phyloP scores from a whole-genome alignment of 2,113 vertebrate species.

The Thunnus maccoyii region DNA sequence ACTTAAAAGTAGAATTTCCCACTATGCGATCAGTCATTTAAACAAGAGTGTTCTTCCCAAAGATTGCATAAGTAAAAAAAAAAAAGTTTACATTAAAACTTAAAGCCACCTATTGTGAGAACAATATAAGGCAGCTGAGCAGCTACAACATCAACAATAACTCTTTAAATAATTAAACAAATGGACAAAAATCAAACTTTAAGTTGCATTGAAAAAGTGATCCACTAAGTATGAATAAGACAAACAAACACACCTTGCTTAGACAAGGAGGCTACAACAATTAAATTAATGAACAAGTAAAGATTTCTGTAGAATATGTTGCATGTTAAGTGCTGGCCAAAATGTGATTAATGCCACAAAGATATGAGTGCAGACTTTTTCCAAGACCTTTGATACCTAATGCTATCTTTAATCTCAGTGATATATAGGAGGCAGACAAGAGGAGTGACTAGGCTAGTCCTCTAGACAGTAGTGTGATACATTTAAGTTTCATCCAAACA shows the following conservation, averaged over 20 bases:
- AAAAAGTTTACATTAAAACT: slow-evolving; percentile 46
- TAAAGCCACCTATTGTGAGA: slow-evolving; percentile 48
- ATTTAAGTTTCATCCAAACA: slow-evolving; percentile 55
- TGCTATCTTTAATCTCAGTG: slow-evolving; percentile 62
- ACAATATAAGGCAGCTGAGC: slow-evolving; percentile 60
- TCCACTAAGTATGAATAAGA: slow-evolving; percentile 42
- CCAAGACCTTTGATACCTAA: slow-evolving; percentile 71
- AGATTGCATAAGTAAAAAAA: slow-evolving; percentile 60
- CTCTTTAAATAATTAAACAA: slow-evolving; percentile 73
- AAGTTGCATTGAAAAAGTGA: slow-evolving; percentile 39
- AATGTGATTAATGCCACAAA: slow-evolving; percentile 57
- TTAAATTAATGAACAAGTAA: slow-evolving; percentile 54
- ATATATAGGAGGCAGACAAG: slow-evolving; percentile 44
- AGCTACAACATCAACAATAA: slow-evolving; percentile 50
- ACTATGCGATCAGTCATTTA: slow-evolving; percentile 32
- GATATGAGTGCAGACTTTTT: slow-evolving; percentile 49
- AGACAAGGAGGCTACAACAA: slow-evolving; percentile 61
- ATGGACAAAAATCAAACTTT: slow-evolving; percentile 41
- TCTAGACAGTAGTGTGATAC: slow-evolving; percentile 65
- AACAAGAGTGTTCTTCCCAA: slow-evolving; percentile 52
- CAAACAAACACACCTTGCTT: slow-evolving; percentile 61
- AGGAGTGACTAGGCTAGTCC: slow-evolving; percentile 38
- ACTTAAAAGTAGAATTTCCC: slow-evolving; percentile 31
- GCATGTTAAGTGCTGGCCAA: slow-evolving; percentile 50
- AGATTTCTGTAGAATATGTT: slow-evolving; percentile 48